phyloP scores from a whole-genome alignment of 2,888 invertebrate genomes.

The Phlogophora meticulosa region DNA sequence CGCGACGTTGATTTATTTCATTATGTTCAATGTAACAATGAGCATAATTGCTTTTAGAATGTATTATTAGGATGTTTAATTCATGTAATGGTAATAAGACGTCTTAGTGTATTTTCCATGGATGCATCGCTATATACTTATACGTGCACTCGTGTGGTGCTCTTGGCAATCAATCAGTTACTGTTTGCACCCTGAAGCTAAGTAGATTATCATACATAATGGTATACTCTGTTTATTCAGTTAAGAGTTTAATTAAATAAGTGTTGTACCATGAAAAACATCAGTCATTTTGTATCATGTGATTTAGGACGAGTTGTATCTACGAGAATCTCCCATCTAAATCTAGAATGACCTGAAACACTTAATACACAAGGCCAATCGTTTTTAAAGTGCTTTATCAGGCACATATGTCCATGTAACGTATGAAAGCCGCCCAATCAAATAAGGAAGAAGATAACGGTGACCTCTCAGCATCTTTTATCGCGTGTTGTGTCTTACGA shows the following conservation, averaged over 20 bases:
- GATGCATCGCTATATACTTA: constrained; percentile 34
- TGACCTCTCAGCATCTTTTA: constrained; percentile 71
- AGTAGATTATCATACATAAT: constrained; percentile 38
- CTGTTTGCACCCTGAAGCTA: constrained; percentile 31
- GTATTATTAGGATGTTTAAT: constrained; percentile 59
- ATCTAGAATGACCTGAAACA: constrained; percentile 40
- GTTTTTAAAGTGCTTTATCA: constrained; percentile 60
- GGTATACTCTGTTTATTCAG: neutral
- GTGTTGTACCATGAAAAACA: neutral
- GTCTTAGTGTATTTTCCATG: constrained; percentile 39
- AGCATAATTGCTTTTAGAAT: constrained; percentile 57
- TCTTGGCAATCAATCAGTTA: constrained; percentile 45
- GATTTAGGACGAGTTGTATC: constrained; percentile 10
- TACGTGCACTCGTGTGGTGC: constrained; percentile 17
- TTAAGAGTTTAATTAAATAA: constrained; percentile 24
- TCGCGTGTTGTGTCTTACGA: constrained; percentile 68
- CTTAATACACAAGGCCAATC: constrained; percentile 45
- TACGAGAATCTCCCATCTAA: constrained; percentile 21
- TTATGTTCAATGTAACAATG: constrained; percentile 57
- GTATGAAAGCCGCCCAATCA: constrained; percentile 69
- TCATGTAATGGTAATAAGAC: constrained; percentile 54
- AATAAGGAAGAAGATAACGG: constrained; percentile 75
- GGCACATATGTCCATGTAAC: constrained; percentile 63
- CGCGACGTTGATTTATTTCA: constrained; percentile 49
- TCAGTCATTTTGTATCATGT: neutral